phyloP scores from a whole-genome alignment of 2,888 invertebrate genomes.

The Crioceris asparagi region DNA sequence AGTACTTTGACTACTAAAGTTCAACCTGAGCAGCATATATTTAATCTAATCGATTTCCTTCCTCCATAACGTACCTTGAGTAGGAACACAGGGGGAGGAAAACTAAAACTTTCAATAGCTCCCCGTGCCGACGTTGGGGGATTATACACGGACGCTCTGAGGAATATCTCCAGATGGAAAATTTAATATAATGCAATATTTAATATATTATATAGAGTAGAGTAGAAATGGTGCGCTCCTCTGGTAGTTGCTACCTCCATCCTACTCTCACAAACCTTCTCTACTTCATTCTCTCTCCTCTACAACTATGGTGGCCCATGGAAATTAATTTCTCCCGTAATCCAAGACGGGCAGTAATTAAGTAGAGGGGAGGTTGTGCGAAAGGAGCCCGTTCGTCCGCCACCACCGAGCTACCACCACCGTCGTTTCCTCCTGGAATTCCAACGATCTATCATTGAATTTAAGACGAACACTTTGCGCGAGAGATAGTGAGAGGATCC shows the following conservation, averaged over 20 bases:
- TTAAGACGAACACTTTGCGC: conserved; percentile 30
- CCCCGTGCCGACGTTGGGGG: conserved; percentile 15
- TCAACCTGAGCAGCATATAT: too few species aligned
- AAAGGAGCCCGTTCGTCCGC: conserved; percentile 1
- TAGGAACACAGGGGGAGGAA: too few species aligned
- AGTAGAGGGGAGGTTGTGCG: conserved; percentile 27
- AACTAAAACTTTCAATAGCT: conserved; percentile 28
- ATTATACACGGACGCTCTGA: background rate
- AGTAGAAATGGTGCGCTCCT: conserved; percentile 27
- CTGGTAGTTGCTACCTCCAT: conserved; percentile 5
- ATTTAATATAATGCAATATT: conserved; percentile 40
- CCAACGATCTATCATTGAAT: conserved; percentile 37
- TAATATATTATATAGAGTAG: conserved; percentile 39
- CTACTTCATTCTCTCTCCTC: conserved; percentile 3
- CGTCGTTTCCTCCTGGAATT: conserved; percentile 28
- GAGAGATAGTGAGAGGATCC: too few species aligned
- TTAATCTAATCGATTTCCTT: too few species aligned
- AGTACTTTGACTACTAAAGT: too few species aligned
- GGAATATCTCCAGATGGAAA: conserved; percentile 29
- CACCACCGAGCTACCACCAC: conserved; percentile 13
- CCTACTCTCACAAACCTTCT: background rate
- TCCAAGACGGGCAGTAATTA: conserved; percentile 41
- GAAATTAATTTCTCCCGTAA: conserved; percentile 41
- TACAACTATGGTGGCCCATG: conserved; percentile 21
- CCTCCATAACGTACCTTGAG: too few species aligned